A percentile compares a stretch with the other conserved stretches of the same genome.
phyloP scores from a whole-genome alignment of 2,888 invertebrate genomes.

The Agriopis leucophaearia region DNA sequence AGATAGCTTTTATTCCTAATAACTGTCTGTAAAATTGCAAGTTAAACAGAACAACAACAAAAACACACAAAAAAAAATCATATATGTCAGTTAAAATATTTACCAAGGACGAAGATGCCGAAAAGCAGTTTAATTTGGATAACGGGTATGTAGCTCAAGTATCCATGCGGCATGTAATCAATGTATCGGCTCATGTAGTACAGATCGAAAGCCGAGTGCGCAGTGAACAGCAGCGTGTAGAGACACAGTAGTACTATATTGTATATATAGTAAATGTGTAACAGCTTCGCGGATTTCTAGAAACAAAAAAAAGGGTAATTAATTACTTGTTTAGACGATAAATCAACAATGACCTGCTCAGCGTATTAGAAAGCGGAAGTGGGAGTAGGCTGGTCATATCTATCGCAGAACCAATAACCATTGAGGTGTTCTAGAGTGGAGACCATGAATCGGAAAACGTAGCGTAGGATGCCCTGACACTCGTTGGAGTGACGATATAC shows the following conservation, averaged over 20 bases:
- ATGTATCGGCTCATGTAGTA: neutral
- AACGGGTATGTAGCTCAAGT: neutral
- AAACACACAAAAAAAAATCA: too few species aligned
- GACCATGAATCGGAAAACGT: too few species aligned
- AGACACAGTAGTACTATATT: neutral
- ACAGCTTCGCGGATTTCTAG: neutral
- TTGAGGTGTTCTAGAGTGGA: too few species aligned
- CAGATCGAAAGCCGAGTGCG: neutral
- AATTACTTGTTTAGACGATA: neutral
- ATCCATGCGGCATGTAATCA: neutral
- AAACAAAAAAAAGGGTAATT: neutral
- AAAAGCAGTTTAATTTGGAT: neutral
- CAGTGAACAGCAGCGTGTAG: neutral
- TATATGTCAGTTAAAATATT: neutral
- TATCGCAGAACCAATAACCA: too few species aligned
- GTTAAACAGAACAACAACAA: too few species aligned
- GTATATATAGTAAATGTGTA: constrained; percentile 1
- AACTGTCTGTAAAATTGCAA: too few species aligned
- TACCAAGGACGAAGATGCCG: neutral
- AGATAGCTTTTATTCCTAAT: too few species aligned
- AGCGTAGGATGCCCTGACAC: too few species aligned
- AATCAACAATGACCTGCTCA: too few species aligned
- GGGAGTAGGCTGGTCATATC: too few species aligned
- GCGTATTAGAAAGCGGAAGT: too few species aligned
- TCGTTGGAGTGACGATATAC: too few species aligned